phyloP scores from a whole-genome alignment of 2,888 invertebrate species.

The Venusia cambrica region DNA sequence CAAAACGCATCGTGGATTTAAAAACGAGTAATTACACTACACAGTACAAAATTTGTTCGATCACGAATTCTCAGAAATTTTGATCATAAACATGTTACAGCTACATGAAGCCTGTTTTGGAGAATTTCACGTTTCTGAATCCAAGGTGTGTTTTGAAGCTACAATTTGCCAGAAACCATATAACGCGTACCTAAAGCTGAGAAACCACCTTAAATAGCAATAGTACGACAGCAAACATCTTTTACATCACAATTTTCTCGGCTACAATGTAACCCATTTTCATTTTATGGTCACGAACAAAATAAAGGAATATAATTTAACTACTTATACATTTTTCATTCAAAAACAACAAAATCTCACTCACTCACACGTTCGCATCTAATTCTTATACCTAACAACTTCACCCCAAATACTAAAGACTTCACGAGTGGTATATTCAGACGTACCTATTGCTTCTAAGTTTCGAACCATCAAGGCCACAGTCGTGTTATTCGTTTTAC shows the following conservation, averaged over 20 bases:
- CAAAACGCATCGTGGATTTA: too few species aligned
- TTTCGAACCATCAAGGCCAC: constrained; percentile 63
- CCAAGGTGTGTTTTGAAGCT: too few species aligned
- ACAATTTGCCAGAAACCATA: too few species aligned
- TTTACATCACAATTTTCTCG: constrained; percentile 17
- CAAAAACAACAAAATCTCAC: constrained; percentile 51
- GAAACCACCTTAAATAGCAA: too few species aligned
- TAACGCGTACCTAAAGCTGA: too few species aligned
- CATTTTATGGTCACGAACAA: constrained; percentile 24
- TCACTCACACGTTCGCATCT: constrained; percentile 33
- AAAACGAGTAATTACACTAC: too few species aligned
- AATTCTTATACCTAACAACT: constrained; percentile 42
- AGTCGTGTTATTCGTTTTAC: too few species aligned
- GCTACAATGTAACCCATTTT: constrained; percentile 15
- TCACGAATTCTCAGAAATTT: too few species aligned
- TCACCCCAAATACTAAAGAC: constrained; percentile 43
- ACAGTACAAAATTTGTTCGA: too few species aligned
- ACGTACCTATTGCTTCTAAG: constrained; percentile 37
- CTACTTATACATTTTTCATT: constrained; percentile 48
- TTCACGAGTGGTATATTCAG: constrained; percentile 39
- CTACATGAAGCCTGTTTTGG: too few species aligned
- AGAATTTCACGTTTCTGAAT: too few species aligned
- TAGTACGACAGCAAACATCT: constrained; percentile 16
- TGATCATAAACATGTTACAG: too few species aligned
- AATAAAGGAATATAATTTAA: constrained; percentile 65